Evolutionary conservation across 2,797 vertebrate species (phyloP).

Genomic region (Sitta carolinensis): DNA sequence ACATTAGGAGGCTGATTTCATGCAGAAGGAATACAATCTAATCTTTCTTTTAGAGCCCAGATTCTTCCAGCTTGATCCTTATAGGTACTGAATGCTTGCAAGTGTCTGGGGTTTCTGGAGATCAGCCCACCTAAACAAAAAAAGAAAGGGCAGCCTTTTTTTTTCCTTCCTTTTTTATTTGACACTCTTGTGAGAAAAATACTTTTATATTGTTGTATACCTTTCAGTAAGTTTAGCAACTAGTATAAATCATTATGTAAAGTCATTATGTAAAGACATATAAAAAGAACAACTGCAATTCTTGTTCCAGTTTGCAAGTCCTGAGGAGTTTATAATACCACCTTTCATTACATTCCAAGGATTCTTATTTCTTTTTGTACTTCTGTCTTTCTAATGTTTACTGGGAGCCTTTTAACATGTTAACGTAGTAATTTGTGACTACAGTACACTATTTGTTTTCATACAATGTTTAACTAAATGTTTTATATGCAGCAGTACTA

Average conservation of each 20-base stretch:
- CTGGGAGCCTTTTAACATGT: slow-evolving; percentile 23
- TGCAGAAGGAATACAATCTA: neutral
- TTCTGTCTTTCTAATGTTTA: slow-evolving; percentile 17
- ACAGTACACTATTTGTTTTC: neutral
- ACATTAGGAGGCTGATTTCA: neutral
- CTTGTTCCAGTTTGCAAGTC: neutral
- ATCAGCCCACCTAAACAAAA: neutral
- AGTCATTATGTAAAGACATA: neutral
- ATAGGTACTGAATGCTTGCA: neutral
- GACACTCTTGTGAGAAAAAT: neutral
- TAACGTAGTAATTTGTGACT: slow-evolving; percentile 18
- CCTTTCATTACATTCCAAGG: slow-evolving; percentile 12
- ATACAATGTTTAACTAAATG: neutral
- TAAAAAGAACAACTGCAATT: neutral
- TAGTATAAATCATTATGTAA: neutral
- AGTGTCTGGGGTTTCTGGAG: neutral
- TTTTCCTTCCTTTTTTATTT: neutral
- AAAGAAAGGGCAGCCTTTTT: neutral
- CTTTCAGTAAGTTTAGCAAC: neutral
- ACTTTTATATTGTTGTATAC: neutral
- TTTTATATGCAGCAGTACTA: neutral
- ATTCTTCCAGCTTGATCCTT: neutral
- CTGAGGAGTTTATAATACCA: neutral
- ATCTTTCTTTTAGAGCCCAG: neutral
- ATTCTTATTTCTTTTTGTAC: neutral